Evolutionary conservation across 2,113 vertebrate species (phyloP), one percentile per base, ranked within the genome.

Genomic region (Ciconia maguari): DNA sequence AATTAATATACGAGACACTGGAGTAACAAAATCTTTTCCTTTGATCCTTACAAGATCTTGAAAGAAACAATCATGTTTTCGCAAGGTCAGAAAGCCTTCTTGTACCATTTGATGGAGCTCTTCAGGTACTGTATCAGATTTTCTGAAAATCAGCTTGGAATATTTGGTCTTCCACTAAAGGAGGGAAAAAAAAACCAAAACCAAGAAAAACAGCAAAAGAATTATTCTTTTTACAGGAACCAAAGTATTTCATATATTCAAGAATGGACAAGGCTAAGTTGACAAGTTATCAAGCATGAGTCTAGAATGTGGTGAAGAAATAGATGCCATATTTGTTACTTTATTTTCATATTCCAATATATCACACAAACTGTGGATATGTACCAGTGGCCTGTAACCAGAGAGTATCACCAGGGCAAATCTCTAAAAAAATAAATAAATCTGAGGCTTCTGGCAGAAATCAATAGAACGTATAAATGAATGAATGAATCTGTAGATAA

Each of bases 121-220:
- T 38, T 96, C 93, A 2, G 99, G 98, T 58, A 99, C 94, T 2
- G 97, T 95, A 89, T 97, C 97, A 8, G 99, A 98, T 89, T 97
- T 98, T 87, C 98, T 98, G 85, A 99, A 95, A 78, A 98, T 83
- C 38, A 99, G 97, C 55, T 99, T 99, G 17, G 99, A 97, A 91
- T 99, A 99, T 68, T 99, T 99, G 90, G 98, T 98, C 88, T 99
- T 99, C 99, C 99, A 99, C 99, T 99, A 91, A 80, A 96, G 85
- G 42, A 94, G 62, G 22, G 80, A 72, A 78, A 97, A 58, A n/a
- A 55, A 44, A 68, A 2, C 4, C 1, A 7, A 17, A 19, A 3
- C 13, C 34, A 57, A 34, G 2, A 81, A 79, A 75, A 61, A 3
- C 2, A 87, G 16, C 11, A 76, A 46, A 48, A 87, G 3, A 38